Conservation (phyloP, 1,140 invertebrate genomes). For the Zaprionus tsacasi region DNA sequence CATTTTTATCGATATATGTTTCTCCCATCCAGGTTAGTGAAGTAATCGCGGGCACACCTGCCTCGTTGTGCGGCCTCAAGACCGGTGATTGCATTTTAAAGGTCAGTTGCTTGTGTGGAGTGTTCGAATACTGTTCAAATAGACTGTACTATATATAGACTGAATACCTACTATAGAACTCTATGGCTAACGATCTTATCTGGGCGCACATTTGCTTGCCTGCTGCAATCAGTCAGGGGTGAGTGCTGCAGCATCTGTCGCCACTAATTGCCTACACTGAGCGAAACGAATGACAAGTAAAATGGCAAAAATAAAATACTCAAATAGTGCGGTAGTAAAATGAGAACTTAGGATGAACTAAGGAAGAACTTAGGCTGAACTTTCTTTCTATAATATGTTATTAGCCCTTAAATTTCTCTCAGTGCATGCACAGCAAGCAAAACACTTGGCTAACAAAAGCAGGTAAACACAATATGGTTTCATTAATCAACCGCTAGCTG, state of each 20-base stretch:
- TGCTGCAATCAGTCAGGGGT: conserved; percentile 14
- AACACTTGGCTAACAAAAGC: not conserved
- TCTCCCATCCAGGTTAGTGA: conserved; percentile 79
- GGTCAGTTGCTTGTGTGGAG: conserved; percentile 58
- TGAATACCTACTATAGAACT: not conserved
- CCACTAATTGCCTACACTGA: conserved; percentile 16
- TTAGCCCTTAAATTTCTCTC: not conserved
- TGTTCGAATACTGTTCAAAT: not conserved
- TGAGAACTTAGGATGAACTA: too few species aligned
- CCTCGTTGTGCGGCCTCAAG: conserved; percentile 84
- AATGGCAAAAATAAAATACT: not conserved
- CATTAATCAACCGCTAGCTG: conserved; percentile 19
- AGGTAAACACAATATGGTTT: conserved; percentile 14
- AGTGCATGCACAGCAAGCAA: not conserved
- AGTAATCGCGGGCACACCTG: conserved; percentile 85
- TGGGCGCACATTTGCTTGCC: not conserved
- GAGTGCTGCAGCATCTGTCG: conserved; percentile 18
- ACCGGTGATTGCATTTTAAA: conserved; percentile 88
- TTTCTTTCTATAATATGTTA: not conserved
- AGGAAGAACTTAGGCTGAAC: not conserved
- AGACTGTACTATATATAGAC: conserved; percentile 2
- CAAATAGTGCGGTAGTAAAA: too few species aligned
- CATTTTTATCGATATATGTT: conserved; percentile 52
- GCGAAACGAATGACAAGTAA: not conserved
- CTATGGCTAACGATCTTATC: conserved; percentile 21